Percentiles rank a stretch among this genome's conserved stretches.
phyloP scores from a whole-genome alignment of 1,140 invertebrate genomes.

The Frieseomelitta varia region DNA sequence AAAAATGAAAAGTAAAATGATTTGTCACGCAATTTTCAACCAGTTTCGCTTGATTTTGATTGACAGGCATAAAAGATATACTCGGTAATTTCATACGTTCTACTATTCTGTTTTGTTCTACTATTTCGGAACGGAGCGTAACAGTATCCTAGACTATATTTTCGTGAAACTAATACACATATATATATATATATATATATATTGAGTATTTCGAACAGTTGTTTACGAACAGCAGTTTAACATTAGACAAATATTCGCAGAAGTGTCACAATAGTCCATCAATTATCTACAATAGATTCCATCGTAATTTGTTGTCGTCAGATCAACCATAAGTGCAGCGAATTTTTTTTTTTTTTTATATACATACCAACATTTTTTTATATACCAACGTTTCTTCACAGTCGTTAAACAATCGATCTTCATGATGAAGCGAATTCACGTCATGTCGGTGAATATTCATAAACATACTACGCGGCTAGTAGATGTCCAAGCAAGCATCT shows the following conservation, averaged over 20 bases:
- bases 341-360: background rate
- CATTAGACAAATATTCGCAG: background rate
- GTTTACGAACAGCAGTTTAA: background rate
- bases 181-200: background rate
- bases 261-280: background rate
- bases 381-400: too few species aligned
- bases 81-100: background rate
- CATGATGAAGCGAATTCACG: too few species aligned
- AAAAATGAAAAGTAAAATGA: background rate
- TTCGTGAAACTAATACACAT: background rate
- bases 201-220: background rate
- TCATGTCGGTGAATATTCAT: background rate
- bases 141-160: background rate
- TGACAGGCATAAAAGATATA: background rate
- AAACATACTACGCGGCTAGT: background rate
- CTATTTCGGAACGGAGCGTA: background rate
- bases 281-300: too few species aligned
- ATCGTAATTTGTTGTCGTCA: too few species aligned
- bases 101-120: background rate
- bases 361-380: too few species aligned
- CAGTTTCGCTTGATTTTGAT: background rate
- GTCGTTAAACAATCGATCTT: too few species aligned
- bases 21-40: background rate
- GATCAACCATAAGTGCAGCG: too few species aligned
- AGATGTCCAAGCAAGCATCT: background rate